phyloP scores from a whole-genome alignment of 2,113 vertebrate species.

The Petrocephalus zakoni region DNA sequence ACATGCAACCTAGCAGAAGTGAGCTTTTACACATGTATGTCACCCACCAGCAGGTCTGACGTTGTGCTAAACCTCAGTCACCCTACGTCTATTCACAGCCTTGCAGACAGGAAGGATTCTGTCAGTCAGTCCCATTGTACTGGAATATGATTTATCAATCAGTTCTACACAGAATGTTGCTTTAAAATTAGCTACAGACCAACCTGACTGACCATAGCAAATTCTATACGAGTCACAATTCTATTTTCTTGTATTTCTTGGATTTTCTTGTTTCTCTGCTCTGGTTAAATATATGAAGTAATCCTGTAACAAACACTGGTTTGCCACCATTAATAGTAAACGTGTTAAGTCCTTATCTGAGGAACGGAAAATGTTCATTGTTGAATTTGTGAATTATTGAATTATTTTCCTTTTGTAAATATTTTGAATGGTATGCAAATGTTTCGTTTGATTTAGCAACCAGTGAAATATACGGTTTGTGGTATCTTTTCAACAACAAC shows the following conservation, averaged over 20 bases:
- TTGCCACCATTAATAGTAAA: not conserved
- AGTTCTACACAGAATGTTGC: not conserved
- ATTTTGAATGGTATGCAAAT: not conserved
- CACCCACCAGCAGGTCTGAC: conserved; percentile 48
- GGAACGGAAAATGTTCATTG: not conserved
- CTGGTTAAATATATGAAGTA: not conserved
- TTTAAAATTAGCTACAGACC: not conserved
- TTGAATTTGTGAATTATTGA: not conserved
- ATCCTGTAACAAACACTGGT: not conserved
- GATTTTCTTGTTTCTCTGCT: not conserved
- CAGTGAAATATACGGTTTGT: not conserved
- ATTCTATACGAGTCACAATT: not conserved
- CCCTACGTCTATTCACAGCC: conserved; percentile 33
- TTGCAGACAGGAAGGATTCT: conserved; percentile 45
- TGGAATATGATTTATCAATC: not conserved
- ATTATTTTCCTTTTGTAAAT: not conserved
- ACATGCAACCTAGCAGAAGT: conserved; percentile 37
- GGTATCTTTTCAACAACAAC: not conserved
- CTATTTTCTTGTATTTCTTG: not conserved
- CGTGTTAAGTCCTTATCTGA: not conserved
- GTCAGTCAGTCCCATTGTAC: not conserved
- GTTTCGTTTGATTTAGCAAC: not conserved
- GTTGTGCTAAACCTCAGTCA: conserved; percentile 43
- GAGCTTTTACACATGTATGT: conserved; percentile 47
- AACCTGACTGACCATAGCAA: not conserved